A percentile compares a stretch with the other conserved stretches of the same genome.
phyloP scores from a whole-genome alignment of 1,140 invertebrate species.

The Batillaria attramentaria region DNA sequence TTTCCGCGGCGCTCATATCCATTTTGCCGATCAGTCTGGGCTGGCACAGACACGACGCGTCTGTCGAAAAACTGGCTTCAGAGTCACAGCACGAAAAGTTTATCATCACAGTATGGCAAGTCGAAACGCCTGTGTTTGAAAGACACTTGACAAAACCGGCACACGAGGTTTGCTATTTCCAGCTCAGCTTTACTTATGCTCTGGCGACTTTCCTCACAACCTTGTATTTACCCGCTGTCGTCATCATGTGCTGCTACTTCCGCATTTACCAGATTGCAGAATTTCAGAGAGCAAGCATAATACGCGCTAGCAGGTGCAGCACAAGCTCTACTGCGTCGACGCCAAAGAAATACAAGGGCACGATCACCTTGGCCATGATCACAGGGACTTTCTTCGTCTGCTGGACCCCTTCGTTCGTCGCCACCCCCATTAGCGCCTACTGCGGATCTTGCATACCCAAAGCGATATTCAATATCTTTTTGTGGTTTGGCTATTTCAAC shows the following conservation, averaged over 20 bases:
- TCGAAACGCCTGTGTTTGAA: no score
- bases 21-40: conserved; percentile 96
- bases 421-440: conserved; percentile 87
- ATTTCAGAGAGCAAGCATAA: no score
- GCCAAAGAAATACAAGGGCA: no score
- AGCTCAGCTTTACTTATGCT: conserved; percentile 89
- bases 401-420: conserved; percentile 96
- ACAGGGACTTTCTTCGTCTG: conserved; percentile 94
- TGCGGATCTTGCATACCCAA: conserved; percentile 73
- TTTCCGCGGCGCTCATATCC: conserved; percentile 93
- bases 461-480: conserved; percentile 92
- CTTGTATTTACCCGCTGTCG: conserved; percentile 94
- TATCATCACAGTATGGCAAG: no score
- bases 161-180: conserved; percentile 56
- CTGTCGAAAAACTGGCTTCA: no score
- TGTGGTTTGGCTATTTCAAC: conserved; percentile 99
- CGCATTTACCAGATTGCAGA: no score
- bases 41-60: no score
- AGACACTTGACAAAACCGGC: no score
- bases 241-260: conserved; percentile 90
- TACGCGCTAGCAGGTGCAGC: conserved; percentile 75
- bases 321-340: no score
- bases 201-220: conserved; percentile 97
- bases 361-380: conserved; percentile 91
- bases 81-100: conserved; percentile 5